These are phyloP conservation scores for Acropora tenuis DNA, from an alignment of 64 coral and sea anemone species.

Conservation along the genomic window DNA sequence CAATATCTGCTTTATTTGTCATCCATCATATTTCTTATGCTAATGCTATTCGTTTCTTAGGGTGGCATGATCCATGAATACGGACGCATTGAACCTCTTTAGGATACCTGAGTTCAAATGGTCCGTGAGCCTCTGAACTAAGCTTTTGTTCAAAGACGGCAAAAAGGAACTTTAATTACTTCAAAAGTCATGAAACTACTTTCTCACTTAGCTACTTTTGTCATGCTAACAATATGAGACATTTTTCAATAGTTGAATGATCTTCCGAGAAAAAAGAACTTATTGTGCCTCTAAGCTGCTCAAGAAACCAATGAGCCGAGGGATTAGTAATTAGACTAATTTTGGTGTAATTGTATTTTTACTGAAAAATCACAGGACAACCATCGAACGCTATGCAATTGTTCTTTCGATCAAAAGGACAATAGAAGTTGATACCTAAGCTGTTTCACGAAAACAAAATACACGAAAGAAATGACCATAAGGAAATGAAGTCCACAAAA, in stretches of 20 bases:
- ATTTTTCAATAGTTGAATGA: not conserved
- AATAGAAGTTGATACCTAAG: not conserved
- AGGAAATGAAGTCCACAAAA: too few relatives aligned
- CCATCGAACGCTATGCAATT: not conserved
- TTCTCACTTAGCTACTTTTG: not conserved
- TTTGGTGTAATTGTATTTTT: slow-evolving; percentile 36
- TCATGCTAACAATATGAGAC: not conserved
- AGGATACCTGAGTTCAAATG: too few relatives aligned
- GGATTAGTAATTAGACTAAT: not conserved
- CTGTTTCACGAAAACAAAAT: not conserved
- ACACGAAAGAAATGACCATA: too few relatives aligned
- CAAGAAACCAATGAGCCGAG: not conserved
- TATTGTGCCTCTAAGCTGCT: not conserved
- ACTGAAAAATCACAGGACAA: not conserved
- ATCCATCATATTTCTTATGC: too few relatives aligned
- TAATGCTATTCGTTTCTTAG: too few relatives aligned
- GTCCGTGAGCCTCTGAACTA: too few relatives aligned
- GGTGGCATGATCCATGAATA: too few relatives aligned
- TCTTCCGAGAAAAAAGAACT: too few relatives aligned
- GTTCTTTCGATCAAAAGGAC: not conserved
- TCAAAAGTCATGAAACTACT: slow-evolving; percentile 11
- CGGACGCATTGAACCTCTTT: too few relatives aligned
- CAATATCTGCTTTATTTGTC: too few relatives aligned
- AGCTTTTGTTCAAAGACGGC: too few relatives aligned
- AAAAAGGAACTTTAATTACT: slow-evolving; percentile 19